A percentile compares a stretch with the other conserved stretches of the same genome.
These are phyloP conservation scores for Nautilus pompilius DNA, from an alignment of 1,140 invertebrate genomes.

Conservation along the genomic window DNA sequence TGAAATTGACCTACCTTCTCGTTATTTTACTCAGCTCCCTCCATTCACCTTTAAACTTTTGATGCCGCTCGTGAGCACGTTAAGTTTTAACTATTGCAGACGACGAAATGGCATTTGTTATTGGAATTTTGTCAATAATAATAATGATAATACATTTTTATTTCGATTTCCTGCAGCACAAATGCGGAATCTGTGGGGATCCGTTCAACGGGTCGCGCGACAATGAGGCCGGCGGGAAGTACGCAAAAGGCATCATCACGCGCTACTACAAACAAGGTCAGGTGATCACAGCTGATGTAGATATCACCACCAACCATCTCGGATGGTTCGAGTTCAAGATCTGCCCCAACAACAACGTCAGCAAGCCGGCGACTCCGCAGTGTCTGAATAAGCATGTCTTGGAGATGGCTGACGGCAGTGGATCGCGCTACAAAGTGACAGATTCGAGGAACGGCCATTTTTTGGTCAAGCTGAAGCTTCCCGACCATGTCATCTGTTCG, in stretches of 20 bases:
- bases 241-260: slow-evolving; percentile 6
- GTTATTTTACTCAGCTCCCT: no score
- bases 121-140: no score
- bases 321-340: slow-evolving; percentile 1
- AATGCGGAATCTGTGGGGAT: slow-evolving; percentile 54
- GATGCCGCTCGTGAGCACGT: no score
- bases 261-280: neutral
- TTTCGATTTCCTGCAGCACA: no score
- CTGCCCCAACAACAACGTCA: neutral
- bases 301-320: neutral
- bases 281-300: neutral
- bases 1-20: no score
- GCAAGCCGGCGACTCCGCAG: slow-evolving; percentile 47
- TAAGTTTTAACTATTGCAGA: no score
- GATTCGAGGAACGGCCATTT: neutral
- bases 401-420: slow-evolving; percentile 53
- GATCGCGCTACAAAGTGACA: slow-evolving; percentile 7
- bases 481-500: slow-evolving; percentile 13
- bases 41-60: no score
- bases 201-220: slow-evolving; percentile 48
- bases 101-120: no score
- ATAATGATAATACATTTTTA: no score
- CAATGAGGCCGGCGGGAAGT: slow-evolving; percentile 14
- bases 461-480: slow-evolving; percentile 2
- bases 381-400: slow-evolving; percentile 60